phyloP scores from a whole-genome alignment of 2,888 invertebrate genomes.

The Drosophila kambysellisi region DNA sequence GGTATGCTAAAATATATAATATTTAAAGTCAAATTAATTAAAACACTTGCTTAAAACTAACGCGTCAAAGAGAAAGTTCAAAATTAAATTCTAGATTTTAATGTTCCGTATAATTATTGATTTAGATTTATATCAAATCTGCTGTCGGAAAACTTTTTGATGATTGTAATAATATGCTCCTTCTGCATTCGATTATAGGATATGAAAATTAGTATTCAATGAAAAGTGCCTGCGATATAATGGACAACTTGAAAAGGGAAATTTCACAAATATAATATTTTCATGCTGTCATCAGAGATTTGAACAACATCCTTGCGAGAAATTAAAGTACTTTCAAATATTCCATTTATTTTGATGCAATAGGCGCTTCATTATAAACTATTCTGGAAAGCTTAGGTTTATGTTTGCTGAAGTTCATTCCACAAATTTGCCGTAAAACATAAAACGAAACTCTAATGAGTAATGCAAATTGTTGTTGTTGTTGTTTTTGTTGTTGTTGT shows the following conservation, averaged over 20 bases:
- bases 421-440: slow-evolving; percentile 18
- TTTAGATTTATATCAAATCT: not conserved
- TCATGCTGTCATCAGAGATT: too few species aligned
- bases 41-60: not conserved
- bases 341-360: not conserved
- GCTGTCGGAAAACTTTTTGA: not conserved
- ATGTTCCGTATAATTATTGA: not conserved
- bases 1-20: not conserved
- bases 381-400: slow-evolving; percentile 15
- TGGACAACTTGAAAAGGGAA: not conserved
- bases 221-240: not conserved
- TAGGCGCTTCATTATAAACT: slow-evolving; percentile 12
- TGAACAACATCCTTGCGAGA: too few species aligned
- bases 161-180: not conserved
- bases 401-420: slow-evolving; percentile 13
- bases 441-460: slow-evolving; percentile 48
- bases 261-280: not conserved
- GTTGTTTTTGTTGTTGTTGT: slow-evolving; percentile 44
- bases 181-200: not conserved
- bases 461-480: slow-evolving; percentile 39
- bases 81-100: not conserved
- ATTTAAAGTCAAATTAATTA: not conserved
- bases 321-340: not conserved
- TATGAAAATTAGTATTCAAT: not conserved
- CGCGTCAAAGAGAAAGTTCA: not conserved